Conservation (phyloP, 2,113 vertebrate species). For the Platichthys stellatus region DNA sequence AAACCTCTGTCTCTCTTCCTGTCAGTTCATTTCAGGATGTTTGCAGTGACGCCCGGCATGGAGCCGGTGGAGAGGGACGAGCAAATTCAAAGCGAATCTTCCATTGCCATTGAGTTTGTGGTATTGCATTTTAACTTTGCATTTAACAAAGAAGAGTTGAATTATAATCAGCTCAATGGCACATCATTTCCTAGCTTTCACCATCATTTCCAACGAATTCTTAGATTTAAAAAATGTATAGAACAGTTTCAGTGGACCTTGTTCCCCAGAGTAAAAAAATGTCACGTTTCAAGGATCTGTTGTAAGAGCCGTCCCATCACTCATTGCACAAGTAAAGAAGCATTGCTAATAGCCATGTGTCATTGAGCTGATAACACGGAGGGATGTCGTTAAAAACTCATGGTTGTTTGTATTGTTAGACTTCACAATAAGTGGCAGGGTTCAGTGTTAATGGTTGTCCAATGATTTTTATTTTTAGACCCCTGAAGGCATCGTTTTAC, state of each 20-base stretch:
- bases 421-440: no score
- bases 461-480: no score
- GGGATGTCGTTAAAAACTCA: no score
- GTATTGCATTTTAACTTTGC: conserved; percentile 49
- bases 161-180: neutral
- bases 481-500: no score
- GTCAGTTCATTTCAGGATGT: conserved; percentile 80
- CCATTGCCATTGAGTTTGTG: conserved; percentile 72
- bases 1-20: neutral
- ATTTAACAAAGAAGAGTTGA: neutral
- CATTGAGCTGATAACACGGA: no score
- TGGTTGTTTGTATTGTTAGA: no score
- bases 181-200: neutral
- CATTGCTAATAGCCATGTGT: no score
- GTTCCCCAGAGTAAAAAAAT: no score
- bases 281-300: no score
- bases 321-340: no score
- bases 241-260: neutral
- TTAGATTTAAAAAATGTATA: neutral
- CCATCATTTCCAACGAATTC: neutral
- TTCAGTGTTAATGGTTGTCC: no score
- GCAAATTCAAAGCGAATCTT: conserved; percentile 5
- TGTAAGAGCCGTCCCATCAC: no score
- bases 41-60: conserved; percentile 70
- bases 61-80: conserved; percentile 55